Conservation (phyloP, 1,140 invertebrate genomes). For the Solenopsis fugax region DNA sequence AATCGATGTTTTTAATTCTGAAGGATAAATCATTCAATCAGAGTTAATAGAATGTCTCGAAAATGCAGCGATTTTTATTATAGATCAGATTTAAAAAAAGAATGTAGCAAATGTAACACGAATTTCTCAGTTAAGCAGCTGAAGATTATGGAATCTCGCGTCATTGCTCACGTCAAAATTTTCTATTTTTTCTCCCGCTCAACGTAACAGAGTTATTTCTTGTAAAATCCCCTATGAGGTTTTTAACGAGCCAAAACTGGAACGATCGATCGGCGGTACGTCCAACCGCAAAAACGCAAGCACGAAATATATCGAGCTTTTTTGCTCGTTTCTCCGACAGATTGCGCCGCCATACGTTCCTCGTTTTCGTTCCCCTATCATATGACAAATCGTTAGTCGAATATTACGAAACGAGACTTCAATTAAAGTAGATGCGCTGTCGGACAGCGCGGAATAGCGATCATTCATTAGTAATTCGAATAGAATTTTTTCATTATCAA, state of each 20-base stretch:
- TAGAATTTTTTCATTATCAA: not conserved
- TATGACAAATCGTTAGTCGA: slow-evolving; percentile 58
- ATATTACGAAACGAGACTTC: slow-evolving; percentile 33
- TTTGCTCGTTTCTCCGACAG: slow-evolving; percentile 60
- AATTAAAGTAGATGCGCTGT: slow-evolving; percentile 23
- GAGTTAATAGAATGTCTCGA: slow-evolving; percentile 1
- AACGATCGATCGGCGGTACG: slow-evolving; percentile 55
- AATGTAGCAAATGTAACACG: not conserved
- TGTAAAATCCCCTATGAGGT: slow-evolving; percentile 46
- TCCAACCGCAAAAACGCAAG: slow-evolving; percentile 57
- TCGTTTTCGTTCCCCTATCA: slow-evolving; percentile 54
- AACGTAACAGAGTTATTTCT: slow-evolving; percentile 49
- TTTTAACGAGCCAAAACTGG: slow-evolving; percentile 63
- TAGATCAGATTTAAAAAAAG: not conserved
- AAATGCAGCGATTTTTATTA: not conserved
- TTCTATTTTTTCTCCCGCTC: not conserved
- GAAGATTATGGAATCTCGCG: slow-evolving; percentile 29
- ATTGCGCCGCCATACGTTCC: slow-evolving; percentile 61
- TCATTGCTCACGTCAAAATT: not conserved
- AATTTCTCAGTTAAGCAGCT: not conserved
- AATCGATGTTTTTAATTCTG: slow-evolving; percentile 4
- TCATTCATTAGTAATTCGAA: not conserved
- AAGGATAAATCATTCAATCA: not conserved
- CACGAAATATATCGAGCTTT: slow-evolving; percentile 63
- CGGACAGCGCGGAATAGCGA: not conserved